Conservation (phyloP, 1,140 invertebrate species). For the Apis dorsata region DNA sequence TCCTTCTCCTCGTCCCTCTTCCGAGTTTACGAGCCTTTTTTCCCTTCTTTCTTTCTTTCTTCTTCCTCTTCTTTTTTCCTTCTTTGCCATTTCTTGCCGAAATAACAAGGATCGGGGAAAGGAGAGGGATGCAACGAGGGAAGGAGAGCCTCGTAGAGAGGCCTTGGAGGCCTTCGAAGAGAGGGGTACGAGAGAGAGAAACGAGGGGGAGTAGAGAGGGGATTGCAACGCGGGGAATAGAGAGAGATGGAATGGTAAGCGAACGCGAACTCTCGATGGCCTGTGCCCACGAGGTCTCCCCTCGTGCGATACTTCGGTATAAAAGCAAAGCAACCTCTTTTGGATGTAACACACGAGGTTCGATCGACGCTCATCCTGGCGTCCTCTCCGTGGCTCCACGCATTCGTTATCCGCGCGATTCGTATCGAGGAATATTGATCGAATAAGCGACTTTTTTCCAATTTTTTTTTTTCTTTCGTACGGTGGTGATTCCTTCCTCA, state of each 20-base stretch:
- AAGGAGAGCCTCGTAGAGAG: slow-evolving; percentile 26
- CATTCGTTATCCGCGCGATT: not conserved
- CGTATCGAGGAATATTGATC: not conserved
- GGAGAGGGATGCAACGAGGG: slow-evolving; percentile 53
- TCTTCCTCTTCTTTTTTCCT: not conserved
- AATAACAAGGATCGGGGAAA: slow-evolving; percentile 46
- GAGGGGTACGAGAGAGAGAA: slow-evolving; percentile 30
- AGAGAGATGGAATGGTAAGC: slow-evolving; percentile 39
- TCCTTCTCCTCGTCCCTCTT: not conserved
- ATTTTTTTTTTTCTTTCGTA: not conserved
- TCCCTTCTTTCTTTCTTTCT: not conserved
- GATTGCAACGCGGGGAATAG: slow-evolving; percentile 52
- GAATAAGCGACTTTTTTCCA: not conserved
- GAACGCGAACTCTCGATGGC: slow-evolving; percentile 67
- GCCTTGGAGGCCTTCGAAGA: slow-evolving; percentile 14
- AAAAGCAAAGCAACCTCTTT: slow-evolving; percentile 80
- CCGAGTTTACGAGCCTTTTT: too few species aligned
- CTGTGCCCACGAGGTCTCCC: slow-evolving; percentile 70
- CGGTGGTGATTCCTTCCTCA: not conserved
- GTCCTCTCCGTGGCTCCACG: slow-evolving; percentile 24
- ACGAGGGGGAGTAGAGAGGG: slow-evolving; percentile 50
- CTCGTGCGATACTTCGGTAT: slow-evolving; percentile 77
- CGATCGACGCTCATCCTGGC: slow-evolving; percentile 61
- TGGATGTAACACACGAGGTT: slow-evolving; percentile 78
- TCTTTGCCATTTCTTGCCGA: slow-evolving; percentile 50